Conservation (phyloP, 2,888 invertebrate genomes). For the Diaprepes abbreviatus region DNA sequence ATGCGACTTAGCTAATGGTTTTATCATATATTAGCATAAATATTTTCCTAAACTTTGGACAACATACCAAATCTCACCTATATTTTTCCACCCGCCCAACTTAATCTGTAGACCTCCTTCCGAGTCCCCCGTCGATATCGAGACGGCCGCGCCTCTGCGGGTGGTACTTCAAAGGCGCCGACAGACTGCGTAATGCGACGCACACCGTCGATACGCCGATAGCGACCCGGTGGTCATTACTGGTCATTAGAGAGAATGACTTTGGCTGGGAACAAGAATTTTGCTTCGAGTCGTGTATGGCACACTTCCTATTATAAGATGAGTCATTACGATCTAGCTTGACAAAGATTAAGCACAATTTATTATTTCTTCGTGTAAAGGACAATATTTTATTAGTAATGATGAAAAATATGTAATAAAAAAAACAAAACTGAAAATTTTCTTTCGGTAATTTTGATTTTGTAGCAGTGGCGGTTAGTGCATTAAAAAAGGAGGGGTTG, state of each 20-base stretch:
- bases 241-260: conserved; percentile 66
- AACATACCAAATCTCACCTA: conserved; percentile 20
- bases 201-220: conserved; percentile 65
- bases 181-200: conserved; percentile 63
- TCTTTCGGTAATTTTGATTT: too few species aligned
- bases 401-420: too few species aligned
- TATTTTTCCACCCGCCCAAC: conserved; percentile 30
- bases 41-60: neutral
- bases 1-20: too few species aligned
- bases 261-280: conserved; percentile 51
- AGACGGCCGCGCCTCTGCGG: conserved; percentile 57
- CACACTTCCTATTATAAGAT: conserved; percentile 43
- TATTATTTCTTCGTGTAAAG: too few species aligned
- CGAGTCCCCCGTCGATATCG: conserved; percentile 41
- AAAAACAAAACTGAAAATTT: too few species aligned
- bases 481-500: too few species aligned
- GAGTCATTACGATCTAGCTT: neutral
- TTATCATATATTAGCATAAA: too few species aligned
- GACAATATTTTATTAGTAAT: too few species aligned
- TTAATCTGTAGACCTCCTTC: conserved; percentile 13
- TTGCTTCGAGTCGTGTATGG: conserved; percentile 43
- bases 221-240: conserved; percentile 54
- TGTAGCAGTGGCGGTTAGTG: too few species aligned
- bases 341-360: neutral
- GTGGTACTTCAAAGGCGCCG: conserved; percentile 64